A percentile compares a stretch with the other conserved stretches of the same genome.
phyloP scores from a whole-genome alignment of 2,797 vertebrate species.

The Notolepis coatsorum region DNA sequence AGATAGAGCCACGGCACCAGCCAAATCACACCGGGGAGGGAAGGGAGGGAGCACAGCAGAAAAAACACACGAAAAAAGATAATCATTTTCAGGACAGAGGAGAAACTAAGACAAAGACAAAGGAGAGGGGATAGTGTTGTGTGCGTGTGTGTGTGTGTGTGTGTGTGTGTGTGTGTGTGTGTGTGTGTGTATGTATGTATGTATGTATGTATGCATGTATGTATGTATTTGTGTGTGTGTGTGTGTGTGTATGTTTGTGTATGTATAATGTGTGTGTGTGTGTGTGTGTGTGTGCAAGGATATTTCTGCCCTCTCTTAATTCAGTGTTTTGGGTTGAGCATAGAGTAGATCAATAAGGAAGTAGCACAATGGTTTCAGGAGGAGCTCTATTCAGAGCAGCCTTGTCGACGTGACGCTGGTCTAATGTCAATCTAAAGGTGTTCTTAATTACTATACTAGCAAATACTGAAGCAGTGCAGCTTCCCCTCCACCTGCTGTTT shows the following conservation, averaged over 20 bases:
- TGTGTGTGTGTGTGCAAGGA: not conserved
- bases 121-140: not conserved
- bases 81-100: conserved; percentile 32
- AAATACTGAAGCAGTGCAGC: not conserved
- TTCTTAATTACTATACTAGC: conserved; percentile 31
- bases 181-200: not conserved
- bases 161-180: not conserved
- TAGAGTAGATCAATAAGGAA: conserved; percentile 56
- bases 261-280: not conserved
- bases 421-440: conserved; percentile 25
- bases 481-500: conserved; percentile 2
- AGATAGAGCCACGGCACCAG: conserved; percentile 32
- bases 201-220: not conserved
- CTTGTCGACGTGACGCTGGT: conserved; percentile 31
- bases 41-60: conserved; percentile 8
- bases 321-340: conserved; percentile 48
- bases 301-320: conserved; percentile 32
- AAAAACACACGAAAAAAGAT: conserved; percentile 22
- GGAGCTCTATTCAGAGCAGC: conserved; percentile 32
- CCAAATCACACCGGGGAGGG: conserved; percentile 33
- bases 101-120: conserved; percentile 26
- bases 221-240: not conserved
- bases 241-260: not conserved
- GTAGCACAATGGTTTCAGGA: conserved; percentile 31
- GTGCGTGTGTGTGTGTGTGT: not conserved